Percentiles rank a stretch among this genome's conserved stretches.
These are phyloP conservation scores for Artemia sinica DNA, from an alignment of 2,888 invertebrate genomes.

Conservation along the genomic window DNA sequence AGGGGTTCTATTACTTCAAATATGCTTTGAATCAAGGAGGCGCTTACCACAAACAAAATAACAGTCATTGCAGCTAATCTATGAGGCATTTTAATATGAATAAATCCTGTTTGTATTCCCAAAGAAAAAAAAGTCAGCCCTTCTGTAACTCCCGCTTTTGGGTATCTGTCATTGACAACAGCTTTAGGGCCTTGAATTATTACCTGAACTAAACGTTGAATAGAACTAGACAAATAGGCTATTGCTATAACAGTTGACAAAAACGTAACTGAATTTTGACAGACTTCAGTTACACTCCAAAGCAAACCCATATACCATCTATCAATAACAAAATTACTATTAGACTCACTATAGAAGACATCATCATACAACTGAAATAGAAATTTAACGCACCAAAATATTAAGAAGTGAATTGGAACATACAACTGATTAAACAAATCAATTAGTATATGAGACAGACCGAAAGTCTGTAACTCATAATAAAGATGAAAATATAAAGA, in stretches of 20 bases:
- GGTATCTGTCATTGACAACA: constrained; percentile 29
- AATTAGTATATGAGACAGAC: constrained; percentile 29
- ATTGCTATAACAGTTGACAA: constrained; percentile 37
- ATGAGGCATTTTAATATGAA: constrained; percentile 35
- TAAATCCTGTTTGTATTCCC: constrained; percentile 37
- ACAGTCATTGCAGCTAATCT: constrained; percentile 37
- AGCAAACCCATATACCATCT: constrained; percentile 32
- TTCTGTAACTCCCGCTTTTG: constrained; percentile 36
- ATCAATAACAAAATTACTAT: constrained; percentile 25
- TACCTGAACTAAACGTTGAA: constrained; percentile 33
- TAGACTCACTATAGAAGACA: constrained; percentile 18
- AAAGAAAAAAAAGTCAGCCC: constrained; percentile 38
- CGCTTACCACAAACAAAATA: constrained; percentile 38
- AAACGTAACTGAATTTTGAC: constrained; percentile 36
- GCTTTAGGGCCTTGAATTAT: constrained; percentile 32
- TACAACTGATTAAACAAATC: constrained; percentile 34
- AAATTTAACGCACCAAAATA: constrained; percentile 36
- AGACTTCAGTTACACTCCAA: constrained; percentile 33
- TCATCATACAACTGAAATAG: constrained; percentile 31
- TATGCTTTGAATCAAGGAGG: constrained; percentile 39
- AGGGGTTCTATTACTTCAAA: constrained; percentile 38
- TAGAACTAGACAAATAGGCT: constrained; percentile 34
- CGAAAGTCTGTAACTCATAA: constrained; percentile 28
- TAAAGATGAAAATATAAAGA: constrained; percentile 27
- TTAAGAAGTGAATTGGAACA: constrained; percentile 35